phyloP scores from a whole-genome alignment of 1,140 invertebrate genomes.

The Dendrolimus punctatus region DNA sequence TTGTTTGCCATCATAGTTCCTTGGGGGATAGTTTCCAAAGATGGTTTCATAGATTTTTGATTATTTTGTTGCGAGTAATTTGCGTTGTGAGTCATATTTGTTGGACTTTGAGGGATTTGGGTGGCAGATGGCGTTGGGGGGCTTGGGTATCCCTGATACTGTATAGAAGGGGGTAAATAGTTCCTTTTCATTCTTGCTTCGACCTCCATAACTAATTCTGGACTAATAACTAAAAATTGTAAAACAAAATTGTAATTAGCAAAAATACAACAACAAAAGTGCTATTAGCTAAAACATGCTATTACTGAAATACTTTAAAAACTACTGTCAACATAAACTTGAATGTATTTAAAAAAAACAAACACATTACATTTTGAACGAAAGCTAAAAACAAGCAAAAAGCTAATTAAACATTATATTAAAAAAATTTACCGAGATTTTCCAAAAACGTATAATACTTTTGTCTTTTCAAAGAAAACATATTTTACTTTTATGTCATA shows the following conservation, averaged over 20 bases:
- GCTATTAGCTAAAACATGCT: slow-evolving; percentile 6
- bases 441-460: too few species aligned
- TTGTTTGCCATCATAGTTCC: slow-evolving; percentile 37
- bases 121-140: slow-evolving; percentile 17
- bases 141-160: slow-evolving; percentile 37
- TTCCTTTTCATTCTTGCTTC: slow-evolving; percentile 90
- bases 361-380: too few species aligned
- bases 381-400: too few species aligned
- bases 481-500: too few species aligned
- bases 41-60: slow-evolving; percentile 41
- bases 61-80: slow-evolving; percentile 50
- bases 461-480: too few species aligned
- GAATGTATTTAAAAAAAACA: neutral
- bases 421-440: too few species aligned
- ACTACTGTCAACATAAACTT: slow-evolving; percentile 1
- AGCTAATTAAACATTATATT: too few species aligned
- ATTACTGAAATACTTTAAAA: slow-evolving; percentile 1
- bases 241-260: slow-evolving; percentile 60
- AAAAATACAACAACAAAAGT: slow-evolving; percentile 27
- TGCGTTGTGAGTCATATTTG: slow-evolving; percentile 36
- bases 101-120: slow-evolving; percentile 22
- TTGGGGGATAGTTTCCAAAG: slow-evolving; percentile 52
- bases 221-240: slow-evolving; percentile 81
- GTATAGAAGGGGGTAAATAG: slow-evolving; percentile 80
- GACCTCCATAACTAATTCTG: slow-evolving; percentile 88